These are phyloP conservation scores for Mastigias papua DNA, from an alignment of 30 jellyfish, hydroid and myxozoan genomes.

Conservation along the genomic window DNA sequence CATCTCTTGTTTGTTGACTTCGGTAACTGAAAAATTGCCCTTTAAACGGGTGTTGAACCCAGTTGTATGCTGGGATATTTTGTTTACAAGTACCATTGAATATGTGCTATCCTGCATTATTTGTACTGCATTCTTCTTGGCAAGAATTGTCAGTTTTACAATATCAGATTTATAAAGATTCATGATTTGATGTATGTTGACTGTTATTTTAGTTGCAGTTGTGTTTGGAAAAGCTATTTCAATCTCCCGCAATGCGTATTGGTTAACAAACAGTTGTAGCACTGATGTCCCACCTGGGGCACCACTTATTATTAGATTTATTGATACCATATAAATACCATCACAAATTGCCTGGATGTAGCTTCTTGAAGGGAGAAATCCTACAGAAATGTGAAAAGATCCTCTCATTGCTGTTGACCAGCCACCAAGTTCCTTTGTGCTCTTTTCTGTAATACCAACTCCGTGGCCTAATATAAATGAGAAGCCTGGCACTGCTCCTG, in stretches of 20 bases:
- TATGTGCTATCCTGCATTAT: constrained; percentile 44
- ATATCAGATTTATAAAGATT: constrained; percentile 39
- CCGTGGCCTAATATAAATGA: constrained; percentile 27
- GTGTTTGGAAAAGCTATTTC: constrained; percentile 9
- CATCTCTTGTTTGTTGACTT: background rate
- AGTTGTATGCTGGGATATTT: constrained; percentile 54
- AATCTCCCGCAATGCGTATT: constrained; percentile 13
- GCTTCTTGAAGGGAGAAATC: constrained; percentile 40
- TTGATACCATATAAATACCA: constrained; percentile 65
- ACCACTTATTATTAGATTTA: constrained; percentile 27
- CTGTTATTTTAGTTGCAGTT: constrained; percentile 2
- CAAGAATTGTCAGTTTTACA: background rate
- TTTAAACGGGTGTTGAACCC: constrained; percentile 47
- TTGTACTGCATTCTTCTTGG: background rate
- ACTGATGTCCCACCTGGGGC: background rate
- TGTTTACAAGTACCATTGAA: constrained; percentile 53
- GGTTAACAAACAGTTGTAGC: constrained; percentile 11
- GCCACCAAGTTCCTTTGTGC: background rate
- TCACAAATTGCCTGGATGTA: constrained; percentile 69
- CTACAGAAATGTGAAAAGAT: constrained; percentile 58
- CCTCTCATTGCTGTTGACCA: constrained; percentile 62
- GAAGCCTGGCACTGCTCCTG: constrained; percentile 65
- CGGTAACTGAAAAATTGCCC: constrained; percentile 2
- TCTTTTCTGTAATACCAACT: background rate
- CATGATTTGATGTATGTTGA: constrained; percentile 46